These are phyloP conservation scores for Pseudochromis fuscus DNA, from an alignment of 2,797 vertebrate genomes.

Conservation along the genomic window DNA sequence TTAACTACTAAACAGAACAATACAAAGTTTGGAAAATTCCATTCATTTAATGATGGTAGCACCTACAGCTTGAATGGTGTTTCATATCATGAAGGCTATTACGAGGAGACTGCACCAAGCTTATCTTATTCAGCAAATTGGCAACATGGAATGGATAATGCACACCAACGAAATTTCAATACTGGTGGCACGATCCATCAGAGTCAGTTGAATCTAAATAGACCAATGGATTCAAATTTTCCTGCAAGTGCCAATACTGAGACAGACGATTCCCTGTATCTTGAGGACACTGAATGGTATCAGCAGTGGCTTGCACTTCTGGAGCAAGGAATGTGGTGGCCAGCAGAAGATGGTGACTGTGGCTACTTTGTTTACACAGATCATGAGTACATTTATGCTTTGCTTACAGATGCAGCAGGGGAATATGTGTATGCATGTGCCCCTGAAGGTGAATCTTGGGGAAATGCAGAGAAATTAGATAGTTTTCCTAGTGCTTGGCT, in stretches of 20 bases:
- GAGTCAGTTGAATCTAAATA: constrained; percentile 62
- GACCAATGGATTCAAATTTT: constrained; percentile 83
- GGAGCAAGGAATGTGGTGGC: constrained; percentile 96
- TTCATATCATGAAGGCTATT: constrained; percentile 87
- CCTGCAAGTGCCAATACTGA: constrained; percentile 80
- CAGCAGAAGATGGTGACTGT: constrained; percentile 93
- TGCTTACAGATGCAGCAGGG: constrained; percentile 93
- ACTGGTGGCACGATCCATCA: constrained; percentile 78
- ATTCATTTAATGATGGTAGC: constrained; percentile 83
- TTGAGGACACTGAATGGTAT: constrained; percentile 89
- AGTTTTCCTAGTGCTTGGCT: constrained; percentile 83
- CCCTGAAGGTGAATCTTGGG: constrained; percentile 86
- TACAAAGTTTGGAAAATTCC: constrained; percentile 79
- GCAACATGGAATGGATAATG: constrained; percentile 76
- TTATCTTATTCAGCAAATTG: constrained; percentile 83
- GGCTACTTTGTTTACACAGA: constrained; percentile 97
- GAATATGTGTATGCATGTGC: constrained; percentile 93
- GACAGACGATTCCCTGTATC: constrained; percentile 83
- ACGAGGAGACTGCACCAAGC: constrained; percentile 86
- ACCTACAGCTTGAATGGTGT: constrained; percentile 85
- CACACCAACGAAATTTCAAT: constrained; percentile 65
- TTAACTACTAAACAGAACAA: constrained; percentile 89
- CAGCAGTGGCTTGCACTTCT: constrained; percentile 93
- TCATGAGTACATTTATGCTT: constrained; percentile 92
- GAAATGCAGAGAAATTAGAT: constrained; percentile 78